Evolutionary conservation across 2,888 invertebrate species (phyloP), one percentile per base, ranked within the genome.

Genomic region (Drosophila engyochracea): DNA sequence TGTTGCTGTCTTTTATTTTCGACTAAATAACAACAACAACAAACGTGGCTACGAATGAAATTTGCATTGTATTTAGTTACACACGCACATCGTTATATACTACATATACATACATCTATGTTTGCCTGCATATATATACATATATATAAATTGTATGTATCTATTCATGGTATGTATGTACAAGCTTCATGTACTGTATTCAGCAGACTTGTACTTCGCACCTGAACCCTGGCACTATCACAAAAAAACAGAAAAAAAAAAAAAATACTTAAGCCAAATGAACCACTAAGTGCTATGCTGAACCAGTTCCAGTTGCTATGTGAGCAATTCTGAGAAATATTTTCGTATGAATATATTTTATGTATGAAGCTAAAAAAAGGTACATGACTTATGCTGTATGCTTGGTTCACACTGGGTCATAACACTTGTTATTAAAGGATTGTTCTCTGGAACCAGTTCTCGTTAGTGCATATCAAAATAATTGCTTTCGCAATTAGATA

Each of bases 1-100:
- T 66, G 55, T 59, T 70, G 65, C 62, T 69, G 63, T 60, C 16
- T 58, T 68, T 54, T 54, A 22, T 90, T 89, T 89, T 78, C 39
- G 80, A 76, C 76, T 76, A 71, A 82, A 70, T 70, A 70, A 75
- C 71, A 67, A 44, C n/a, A 88, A 64, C 49, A 70, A 62, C 30
- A 64, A 47, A 67, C 53, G 22, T 66, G 54, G 35, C 52, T 62
- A 52, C 52, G 44, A 71, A 81, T 59, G 53, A 89, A 85, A 85
- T 85, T 85, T 90, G 85, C 85, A 90, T 85, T 85, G 91, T 90
- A 85, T 85, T 89, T 89, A 81, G 91, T 85, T 85, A 90, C 91
- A 81, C 91, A 85, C 91, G 91, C 85, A 85, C 70, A 89, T 67
- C 85, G 30, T 49, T 28, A 16, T 41, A 37, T 16, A 63, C 47